Evolutionary conservation across 2,113 vertebrate species (phyloP).

Genomic region (Hippotragus niger): DNA sequence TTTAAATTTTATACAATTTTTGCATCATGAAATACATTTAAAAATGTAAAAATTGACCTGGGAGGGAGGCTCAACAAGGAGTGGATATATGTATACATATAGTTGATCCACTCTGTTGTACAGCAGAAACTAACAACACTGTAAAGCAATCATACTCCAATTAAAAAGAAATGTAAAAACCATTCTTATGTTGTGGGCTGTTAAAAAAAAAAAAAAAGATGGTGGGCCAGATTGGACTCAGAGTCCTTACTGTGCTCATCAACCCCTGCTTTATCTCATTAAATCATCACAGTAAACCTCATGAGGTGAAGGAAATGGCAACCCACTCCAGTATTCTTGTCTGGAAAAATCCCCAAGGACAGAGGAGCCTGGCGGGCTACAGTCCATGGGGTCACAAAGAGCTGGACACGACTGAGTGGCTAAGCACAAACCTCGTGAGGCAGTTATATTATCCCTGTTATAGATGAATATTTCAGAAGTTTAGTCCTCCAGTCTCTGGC

Average conservation of each 20-base stretch:
- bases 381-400: background rate
- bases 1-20: constrained; percentile 14
- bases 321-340: background rate
- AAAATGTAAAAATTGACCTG: background rate
- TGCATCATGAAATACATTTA: background rate
- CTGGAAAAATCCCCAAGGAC: background rate
- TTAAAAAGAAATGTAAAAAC: background rate
- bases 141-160: background rate
- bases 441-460: background rate
- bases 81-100: background rate
- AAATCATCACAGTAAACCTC: background rate
- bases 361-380: background rate
- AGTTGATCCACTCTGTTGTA: background rate
- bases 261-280: background rate
- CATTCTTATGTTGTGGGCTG: background rate
- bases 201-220: background rate
- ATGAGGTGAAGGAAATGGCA: background rate
- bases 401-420: fast-evolving
- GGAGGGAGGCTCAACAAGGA: background rate
- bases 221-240: background rate
- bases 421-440: background rate
- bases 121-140: background rate
- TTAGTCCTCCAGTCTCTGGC: background rate
- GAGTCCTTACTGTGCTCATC: background rate
- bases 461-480: background rate